phyloP scores from a whole-genome alignment of 2,797 vertebrate species.

The Poeciliopsis presidionis region DNA sequence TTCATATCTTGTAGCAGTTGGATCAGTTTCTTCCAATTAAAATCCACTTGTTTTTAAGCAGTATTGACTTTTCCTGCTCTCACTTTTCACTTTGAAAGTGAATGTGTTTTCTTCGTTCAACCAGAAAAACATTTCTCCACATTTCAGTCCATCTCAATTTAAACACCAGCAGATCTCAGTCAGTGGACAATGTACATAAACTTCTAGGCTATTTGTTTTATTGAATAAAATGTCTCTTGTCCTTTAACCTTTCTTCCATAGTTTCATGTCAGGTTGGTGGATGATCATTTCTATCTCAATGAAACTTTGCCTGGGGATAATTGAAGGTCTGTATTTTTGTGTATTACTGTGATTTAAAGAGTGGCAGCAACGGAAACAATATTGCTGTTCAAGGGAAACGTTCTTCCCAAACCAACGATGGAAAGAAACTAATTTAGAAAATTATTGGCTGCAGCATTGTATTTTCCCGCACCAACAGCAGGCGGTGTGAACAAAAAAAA shows the following conservation, averaged over 20 bases:
- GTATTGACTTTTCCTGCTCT: not conserved
- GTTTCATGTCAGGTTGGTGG: no score
- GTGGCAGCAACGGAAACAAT: no score
- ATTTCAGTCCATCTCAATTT: not conserved
- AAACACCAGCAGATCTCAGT: not conserved
- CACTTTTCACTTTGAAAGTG: not conserved
- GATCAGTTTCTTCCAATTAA: no score
- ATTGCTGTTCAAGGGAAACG: conserved; percentile 15
- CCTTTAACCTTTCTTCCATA: not conserved
- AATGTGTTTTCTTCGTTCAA: not conserved
- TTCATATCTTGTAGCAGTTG: no score
- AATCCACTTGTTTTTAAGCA: not conserved
- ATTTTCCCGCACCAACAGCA: conserved; percentile 31
- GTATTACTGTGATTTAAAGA: not conserved
- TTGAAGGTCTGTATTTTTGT: not conserved
- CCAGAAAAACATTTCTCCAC: not conserved
- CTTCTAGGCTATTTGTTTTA: not conserved
- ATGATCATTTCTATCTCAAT: not conserved
- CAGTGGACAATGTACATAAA: not conserved
- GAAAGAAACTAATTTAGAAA: conserved; percentile 36
- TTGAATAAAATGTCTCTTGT: not conserved
- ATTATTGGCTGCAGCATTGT: conserved; percentile 48
- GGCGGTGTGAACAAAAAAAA: conserved; percentile 17
- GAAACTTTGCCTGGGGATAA: not conserved
- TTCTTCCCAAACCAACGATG: conserved; percentile 49